These are phyloP conservation scores for Polyodon spathula DNA, from an alignment of 2,113 vertebrate genomes.

Conservation along the genomic window DNA sequence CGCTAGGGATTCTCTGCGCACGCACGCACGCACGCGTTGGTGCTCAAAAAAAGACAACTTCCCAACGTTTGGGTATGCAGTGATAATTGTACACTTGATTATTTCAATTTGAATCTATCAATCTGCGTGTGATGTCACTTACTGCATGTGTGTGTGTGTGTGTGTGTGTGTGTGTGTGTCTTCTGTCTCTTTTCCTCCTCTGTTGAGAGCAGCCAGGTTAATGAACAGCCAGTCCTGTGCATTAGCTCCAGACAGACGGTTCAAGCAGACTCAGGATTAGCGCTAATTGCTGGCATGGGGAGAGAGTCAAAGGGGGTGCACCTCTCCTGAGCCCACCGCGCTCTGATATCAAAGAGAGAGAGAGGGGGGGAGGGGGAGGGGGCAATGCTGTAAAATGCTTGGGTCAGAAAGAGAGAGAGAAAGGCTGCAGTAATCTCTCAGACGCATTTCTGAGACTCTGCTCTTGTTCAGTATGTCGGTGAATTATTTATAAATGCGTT, in stretches of 20 bases:
- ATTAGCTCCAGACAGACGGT: conserved; percentile 23
- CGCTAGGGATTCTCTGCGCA: no score
- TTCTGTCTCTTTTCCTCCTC: no score
- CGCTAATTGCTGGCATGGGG: neutral
- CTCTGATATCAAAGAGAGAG: neutral
- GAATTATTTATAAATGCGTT: no score
- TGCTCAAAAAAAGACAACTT: no score
- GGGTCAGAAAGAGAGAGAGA: neutral
- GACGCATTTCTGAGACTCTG: neutral
- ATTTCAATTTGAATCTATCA: no score
- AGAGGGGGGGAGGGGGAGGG: no score
- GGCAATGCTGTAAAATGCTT: neutral
- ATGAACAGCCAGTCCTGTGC: neutral
- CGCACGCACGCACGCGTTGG: no score
- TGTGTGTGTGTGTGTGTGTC: conserved; percentile 1
- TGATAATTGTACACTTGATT: no score
- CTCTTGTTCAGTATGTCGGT: neutral
- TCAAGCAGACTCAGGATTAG: neutral
- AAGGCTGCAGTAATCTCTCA: no score
- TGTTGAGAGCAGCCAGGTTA: conserved; percentile 8
- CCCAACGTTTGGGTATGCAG: no score
- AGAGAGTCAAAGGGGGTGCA: neutral
- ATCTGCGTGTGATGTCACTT: no score
- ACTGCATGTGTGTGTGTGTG: no score
- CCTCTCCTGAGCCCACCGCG: neutral